Evolutionary conservation across 1,140 invertebrate genomes (phyloP).

Genomic region (Conus betulinus): DNA sequence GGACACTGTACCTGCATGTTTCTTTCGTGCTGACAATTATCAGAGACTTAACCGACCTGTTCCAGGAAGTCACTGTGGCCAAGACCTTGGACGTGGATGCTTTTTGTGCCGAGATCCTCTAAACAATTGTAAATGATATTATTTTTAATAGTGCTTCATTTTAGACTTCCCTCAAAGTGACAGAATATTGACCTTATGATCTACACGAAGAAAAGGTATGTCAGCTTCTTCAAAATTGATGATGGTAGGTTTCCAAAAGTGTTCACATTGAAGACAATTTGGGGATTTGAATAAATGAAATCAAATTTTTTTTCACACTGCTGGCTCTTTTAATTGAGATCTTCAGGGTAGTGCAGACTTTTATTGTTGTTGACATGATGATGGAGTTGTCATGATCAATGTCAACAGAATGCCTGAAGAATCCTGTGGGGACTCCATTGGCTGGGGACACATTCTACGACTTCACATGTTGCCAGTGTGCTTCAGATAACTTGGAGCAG

Average conservation of each 20-base stretch:
- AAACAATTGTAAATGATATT: no score
- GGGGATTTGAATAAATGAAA: not conserved
- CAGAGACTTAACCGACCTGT: no score
- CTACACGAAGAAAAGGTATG: not conserved
- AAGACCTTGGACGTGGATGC: no score
- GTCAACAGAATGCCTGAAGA: conserved; percentile 62
- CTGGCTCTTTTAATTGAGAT: not conserved
- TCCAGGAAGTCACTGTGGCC: no score
- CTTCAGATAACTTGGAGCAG: conserved; percentile 77
- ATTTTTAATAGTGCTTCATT: no score
- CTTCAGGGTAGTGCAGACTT: not conserved
- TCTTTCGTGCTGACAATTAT: no score
- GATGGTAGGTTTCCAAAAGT: not conserved
- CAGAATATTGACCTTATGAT: no score
- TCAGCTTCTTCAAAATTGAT: not conserved
- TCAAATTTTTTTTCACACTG: no score
- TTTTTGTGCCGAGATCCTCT: no score
- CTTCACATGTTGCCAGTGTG: conserved; percentile 83
- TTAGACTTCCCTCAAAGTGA: no score
- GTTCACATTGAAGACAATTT: not conserved
- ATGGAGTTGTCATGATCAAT: not conserved
- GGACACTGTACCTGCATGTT: no score
- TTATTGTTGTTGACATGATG: not conserved
- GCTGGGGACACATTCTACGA: conserved; percentile 86
- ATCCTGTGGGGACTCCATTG: conserved; percentile 80